phyloP scores from a whole-genome alignment of 2,113 vertebrate genomes.

The Sphaerodactylus townsendi region DNA sequence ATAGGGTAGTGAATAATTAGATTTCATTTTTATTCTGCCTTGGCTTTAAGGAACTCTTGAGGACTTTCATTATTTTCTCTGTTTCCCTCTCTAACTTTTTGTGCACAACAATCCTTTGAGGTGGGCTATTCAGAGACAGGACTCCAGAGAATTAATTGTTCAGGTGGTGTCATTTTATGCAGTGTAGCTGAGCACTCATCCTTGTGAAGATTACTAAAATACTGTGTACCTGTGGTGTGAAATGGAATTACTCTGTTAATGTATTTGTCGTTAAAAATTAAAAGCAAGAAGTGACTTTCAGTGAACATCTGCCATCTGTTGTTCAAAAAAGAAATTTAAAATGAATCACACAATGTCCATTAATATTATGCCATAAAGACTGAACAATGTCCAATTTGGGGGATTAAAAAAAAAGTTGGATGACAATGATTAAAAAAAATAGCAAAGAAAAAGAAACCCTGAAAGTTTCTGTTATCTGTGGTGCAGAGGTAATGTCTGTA shows the following conservation, averaged over 20 bases:
- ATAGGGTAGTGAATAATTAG: background rate
- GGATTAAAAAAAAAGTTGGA: background rate
- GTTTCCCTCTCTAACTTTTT: too few species aligned
- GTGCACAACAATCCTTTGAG: too few species aligned
- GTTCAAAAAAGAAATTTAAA: background rate
- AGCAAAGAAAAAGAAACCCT: background rate
- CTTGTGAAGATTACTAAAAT: background rate
- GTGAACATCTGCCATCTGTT: too few species aligned
- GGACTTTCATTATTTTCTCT: too few species aligned
- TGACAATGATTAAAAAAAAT: background rate
- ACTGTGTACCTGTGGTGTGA: background rate
- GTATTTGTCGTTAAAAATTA: background rate
- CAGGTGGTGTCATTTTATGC: background rate
- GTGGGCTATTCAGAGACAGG: too few species aligned
- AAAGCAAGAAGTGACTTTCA: background rate
- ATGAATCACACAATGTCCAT: background rate
- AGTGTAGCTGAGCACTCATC: background rate
- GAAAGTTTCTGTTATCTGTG: constrained; percentile 38
- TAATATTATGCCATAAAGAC: background rate
- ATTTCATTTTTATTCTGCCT: too few species aligned
- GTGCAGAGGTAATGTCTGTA: constrained; percentile 44
- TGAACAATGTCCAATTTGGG: background rate
- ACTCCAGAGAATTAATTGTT: too few species aligned
- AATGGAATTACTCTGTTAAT: background rate
- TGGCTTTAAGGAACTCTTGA: too few species aligned